These are phyloP conservation scores for Drosophila mayaguana DNA, from an alignment of 2,888 invertebrate genomes.

Conservation along the genomic window DNA sequence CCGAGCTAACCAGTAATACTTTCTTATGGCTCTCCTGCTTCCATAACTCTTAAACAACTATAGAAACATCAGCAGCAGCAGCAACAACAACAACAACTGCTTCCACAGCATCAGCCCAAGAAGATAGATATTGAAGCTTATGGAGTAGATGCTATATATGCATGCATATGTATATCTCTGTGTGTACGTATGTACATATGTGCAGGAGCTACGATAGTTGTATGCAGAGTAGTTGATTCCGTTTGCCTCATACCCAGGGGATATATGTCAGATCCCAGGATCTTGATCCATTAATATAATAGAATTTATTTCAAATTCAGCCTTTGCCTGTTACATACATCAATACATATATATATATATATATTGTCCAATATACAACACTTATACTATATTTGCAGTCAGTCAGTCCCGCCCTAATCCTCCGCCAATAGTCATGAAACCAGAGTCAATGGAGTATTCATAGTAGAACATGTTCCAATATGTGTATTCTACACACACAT, in stretches of 20 bases:
- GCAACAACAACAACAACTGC: conserved; percentile 1
- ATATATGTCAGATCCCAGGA: conserved; percentile 2
- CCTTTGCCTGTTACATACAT: conserved; percentile 2
- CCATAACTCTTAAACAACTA: background rate
- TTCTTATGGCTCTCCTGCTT: conserved; percentile 6
- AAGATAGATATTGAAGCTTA: background rate
- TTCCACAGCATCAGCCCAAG: conserved; percentile 16
- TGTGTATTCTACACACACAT: background rate
- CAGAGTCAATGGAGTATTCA: too few species aligned
- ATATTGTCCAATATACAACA: background rate
- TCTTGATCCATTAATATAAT: conserved; percentile 12
- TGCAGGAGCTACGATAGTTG: background rate
- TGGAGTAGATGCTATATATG: background rate
- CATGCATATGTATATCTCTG: background rate
- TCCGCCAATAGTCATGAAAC: too few species aligned
- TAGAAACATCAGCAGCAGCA: conserved; percentile 4
- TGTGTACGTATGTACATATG: background rate
- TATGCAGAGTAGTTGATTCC: background rate
- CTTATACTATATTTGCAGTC: background rate
- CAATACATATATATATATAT: background rate
- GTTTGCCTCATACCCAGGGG: background rate
- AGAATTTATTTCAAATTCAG: background rate
- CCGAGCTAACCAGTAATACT: background rate
- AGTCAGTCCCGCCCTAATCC: too few species aligned
- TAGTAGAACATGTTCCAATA: background rate